phyloP scores from a whole-genome alignment of 2,797 vertebrate species.

The Pangasius mekongensis region DNA sequence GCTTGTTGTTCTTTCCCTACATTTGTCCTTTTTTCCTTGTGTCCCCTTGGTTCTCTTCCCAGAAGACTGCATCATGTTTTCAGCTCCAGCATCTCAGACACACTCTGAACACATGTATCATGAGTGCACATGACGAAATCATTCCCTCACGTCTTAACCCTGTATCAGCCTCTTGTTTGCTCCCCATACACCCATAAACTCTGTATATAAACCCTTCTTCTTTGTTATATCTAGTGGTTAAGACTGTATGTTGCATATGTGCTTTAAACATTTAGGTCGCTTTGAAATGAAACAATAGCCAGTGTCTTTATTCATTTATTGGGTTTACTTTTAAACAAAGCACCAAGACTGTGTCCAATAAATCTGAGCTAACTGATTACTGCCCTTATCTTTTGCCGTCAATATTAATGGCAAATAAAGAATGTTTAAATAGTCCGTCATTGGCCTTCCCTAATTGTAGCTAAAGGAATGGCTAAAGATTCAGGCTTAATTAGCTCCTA shows the following conservation, averaged over 20 bases:
- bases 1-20: constrained; percentile 22
- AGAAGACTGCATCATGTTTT: constrained; percentile 54
- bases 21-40: constrained; percentile 21
- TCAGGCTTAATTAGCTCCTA: constrained; percentile 56
- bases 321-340: constrained; percentile 2
- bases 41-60: constrained; percentile 31
- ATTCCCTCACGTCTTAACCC: constrained; percentile 9
- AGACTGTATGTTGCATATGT: not conserved
- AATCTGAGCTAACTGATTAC: constrained; percentile 22
- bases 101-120: constrained; percentile 42
- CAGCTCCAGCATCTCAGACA: constrained; percentile 34
- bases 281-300: constrained; percentile 19
- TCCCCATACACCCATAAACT: not conserved
- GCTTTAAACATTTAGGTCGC: constrained; percentile 47
- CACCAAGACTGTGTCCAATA: not conserved
- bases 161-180: constrained; percentile 3
- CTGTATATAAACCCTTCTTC: not conserved
- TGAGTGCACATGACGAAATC: constrained; percentile 14
- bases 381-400: constrained; percentile 24
- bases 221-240: not conserved
- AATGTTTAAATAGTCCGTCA: constrained; percentile 24
- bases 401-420: constrained; percentile 35
- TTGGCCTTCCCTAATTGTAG: constrained; percentile 21
- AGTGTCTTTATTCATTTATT: constrained; percentile 50
- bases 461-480: constrained; percentile 38